Evolutionary conservation across 2,888 invertebrate species (phyloP).

Genomic region (Baronia brevicornis): DNA sequence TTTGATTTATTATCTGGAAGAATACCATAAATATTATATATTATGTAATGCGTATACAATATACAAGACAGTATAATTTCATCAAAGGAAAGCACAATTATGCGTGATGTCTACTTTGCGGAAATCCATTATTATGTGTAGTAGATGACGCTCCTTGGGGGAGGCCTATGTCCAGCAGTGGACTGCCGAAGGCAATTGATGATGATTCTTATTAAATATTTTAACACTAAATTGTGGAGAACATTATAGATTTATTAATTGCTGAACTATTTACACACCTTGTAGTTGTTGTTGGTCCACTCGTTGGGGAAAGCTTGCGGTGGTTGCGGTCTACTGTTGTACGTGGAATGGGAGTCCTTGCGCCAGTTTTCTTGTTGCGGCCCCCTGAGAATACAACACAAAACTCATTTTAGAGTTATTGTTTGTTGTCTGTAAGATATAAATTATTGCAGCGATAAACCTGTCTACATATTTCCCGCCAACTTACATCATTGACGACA

Average conservation of each 20-base stretch:
- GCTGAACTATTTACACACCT: slow-evolving; percentile 28
- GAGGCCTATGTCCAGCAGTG: too few relatives aligned
- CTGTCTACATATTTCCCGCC: too few relatives aligned
- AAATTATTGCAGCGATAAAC: too few relatives aligned
- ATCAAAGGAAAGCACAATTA: too few relatives aligned
- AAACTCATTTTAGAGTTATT: too few relatives aligned
- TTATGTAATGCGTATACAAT: background rate
- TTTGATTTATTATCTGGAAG: background rate
- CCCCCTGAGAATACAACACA: slow-evolving; percentile 19
- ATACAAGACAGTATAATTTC: too few relatives aligned
- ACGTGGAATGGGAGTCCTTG: slow-evolving; percentile 31
- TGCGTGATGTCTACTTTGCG: too few relatives aligned
- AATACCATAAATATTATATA: background rate
- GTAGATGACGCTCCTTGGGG: too few relatives aligned
- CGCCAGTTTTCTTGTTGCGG: slow-evolving; percentile 49
- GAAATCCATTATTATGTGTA: too few relatives aligned
- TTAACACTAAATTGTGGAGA: background rate
- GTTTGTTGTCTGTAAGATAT: too few relatives aligned
- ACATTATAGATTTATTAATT: background rate
- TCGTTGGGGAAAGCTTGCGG: slow-evolving; percentile 31
- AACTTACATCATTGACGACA: too few relatives aligned
- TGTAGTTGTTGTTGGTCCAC: slow-evolving; percentile 42
- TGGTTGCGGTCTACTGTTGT: slow-evolving; percentile 21
- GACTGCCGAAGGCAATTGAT: too few relatives aligned
- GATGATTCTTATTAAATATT: background rate